phyloP scores from a whole-genome alignment of 2,888 invertebrate genomes.

The Eremobia ochroleuca region DNA sequence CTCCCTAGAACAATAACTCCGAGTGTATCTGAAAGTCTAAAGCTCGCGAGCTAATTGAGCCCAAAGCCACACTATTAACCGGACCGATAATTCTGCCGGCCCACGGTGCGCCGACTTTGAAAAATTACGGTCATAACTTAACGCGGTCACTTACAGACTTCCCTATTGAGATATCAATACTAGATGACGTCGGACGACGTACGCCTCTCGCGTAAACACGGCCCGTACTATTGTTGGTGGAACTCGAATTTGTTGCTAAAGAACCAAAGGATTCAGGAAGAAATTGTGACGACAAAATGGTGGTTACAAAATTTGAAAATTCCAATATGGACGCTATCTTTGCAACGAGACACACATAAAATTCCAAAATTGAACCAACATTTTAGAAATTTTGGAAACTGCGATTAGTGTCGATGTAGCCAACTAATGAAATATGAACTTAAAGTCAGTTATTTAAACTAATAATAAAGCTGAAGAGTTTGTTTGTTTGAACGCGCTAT shows the following conservation, averaged over 20 bases:
- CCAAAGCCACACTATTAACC: slow-evolving; percentile 84
- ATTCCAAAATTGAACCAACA: too few species aligned
- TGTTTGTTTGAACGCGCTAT: too few species aligned
- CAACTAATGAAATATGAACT: slow-evolving; percentile 24
- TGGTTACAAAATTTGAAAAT: not conserved
- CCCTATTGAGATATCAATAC: slow-evolving; percentile 90
- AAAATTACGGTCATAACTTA: slow-evolving; percentile 89
- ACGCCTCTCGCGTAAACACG: slow-evolving; percentile 81
- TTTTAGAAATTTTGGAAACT: not conserved
- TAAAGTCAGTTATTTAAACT: too few species aligned
- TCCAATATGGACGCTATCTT: not conserved
- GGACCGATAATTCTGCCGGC: slow-evolving; percentile 79
- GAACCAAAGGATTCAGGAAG: not conserved
- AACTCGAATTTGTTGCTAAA: slow-evolving; percentile 53
- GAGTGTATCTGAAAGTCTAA: slow-evolving; percentile 63
- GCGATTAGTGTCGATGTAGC: not conserved
- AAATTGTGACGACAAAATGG: not conserved
- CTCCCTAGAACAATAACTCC: slow-evolving; percentile 53
- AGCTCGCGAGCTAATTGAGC: slow-evolving; percentile 84
- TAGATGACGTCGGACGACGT: slow-evolving; percentile 85
- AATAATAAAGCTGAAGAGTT: too few species aligned
- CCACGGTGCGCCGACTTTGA: slow-evolving; percentile 83
- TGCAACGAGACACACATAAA: too few species aligned
- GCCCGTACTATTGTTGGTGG: slow-evolving; percentile 73
- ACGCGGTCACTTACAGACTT: slow-evolving; percentile 89